A percentile compares a stretch with the other conserved stretches of the same genome.
phyloP scores from a whole-genome alignment of 2,888 invertebrate genomes.

The Strigamia maritima region DNA sequence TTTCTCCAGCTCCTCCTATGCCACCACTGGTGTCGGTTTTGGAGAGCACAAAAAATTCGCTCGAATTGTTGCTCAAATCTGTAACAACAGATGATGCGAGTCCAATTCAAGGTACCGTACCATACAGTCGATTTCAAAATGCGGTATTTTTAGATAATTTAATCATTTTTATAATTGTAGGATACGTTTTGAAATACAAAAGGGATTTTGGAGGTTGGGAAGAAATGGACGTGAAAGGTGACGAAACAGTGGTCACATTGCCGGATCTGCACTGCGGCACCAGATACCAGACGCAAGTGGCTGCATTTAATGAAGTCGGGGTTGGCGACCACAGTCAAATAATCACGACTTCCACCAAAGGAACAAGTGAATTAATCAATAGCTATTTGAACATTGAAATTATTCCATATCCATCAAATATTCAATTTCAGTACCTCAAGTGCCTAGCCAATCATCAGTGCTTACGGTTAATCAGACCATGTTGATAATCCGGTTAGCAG shows the following conservation, averaged over 20 bases:
- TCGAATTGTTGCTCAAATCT: conserved; percentile 38
- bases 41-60: conserved; percentile 36
- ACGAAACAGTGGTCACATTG: conserved; percentile 30
- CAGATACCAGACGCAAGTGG: conserved; percentile 39
- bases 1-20: conserved; percentile 41
- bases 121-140: not conserved
- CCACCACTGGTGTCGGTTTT: conserved; percentile 39
- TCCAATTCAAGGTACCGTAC: conserved; percentile 37
- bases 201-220: conserved; percentile 43
- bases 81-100: conserved; percentile 26
- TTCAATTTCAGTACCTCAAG: conserved; percentile 60
- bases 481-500: conserved; percentile 70
- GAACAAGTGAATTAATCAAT: conserved; percentile 36
- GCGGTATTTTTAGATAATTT: not conserved
- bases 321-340: conserved; percentile 40
- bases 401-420: not conserved
- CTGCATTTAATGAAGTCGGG: conserved; percentile 41
- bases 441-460: conserved; percentile 71
- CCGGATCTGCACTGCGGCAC: conserved; percentile 41
- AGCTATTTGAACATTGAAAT: not conserved
- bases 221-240: conserved; percentile 40
- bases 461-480: conserved; percentile 76
- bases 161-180: conserved; percentile 34
- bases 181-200: conserved; percentile 41
- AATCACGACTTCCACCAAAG: conserved; percentile 40